Evolutionary conservation across 2,888 invertebrate species (phyloP).

Genomic region (Aphodius sticticus): DNA sequence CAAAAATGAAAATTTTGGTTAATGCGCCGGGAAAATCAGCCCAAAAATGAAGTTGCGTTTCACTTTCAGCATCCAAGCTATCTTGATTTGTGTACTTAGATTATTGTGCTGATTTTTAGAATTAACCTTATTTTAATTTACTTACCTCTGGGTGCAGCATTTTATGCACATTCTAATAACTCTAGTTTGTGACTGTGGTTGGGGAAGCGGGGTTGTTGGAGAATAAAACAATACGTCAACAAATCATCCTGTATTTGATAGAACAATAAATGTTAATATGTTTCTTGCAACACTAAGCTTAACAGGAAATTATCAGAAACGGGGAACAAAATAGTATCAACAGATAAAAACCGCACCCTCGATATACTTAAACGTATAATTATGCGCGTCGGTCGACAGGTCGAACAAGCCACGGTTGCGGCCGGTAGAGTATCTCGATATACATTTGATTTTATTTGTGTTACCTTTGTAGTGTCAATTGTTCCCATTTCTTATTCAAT

Average conservation of each 20-base stretch:
- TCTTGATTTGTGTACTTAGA: no score
- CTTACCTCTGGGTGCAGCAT: no score
- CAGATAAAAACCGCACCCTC: conserved; percentile 20
- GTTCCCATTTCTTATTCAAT: conserved; percentile 41
- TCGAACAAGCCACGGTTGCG: conserved; percentile 15
- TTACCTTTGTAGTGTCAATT: conserved; percentile 37
- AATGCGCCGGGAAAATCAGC: no score
- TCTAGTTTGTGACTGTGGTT: no score
- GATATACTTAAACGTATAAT: neutral
- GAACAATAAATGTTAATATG: conserved; percentile 45
- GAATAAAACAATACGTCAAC: conserved; percentile 36
- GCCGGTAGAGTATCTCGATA: conserved; percentile 25
- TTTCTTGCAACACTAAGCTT: conserved; percentile 40
- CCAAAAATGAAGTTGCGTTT: no score
- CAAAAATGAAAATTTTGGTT: no score
- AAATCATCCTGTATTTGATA: conserved; percentile 48
- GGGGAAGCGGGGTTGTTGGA: neutral
- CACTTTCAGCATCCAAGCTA: no score
- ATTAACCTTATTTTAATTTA: no score
- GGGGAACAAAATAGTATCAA: conserved; percentile 40
- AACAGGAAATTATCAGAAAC: conserved; percentile 42
- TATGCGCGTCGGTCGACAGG: conserved; percentile 10
- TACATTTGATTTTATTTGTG: conserved; percentile 28
- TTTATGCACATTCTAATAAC: no score
- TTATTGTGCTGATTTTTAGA: no score